These are phyloP conservation scores for Nestor notabilis DNA, from an alignment of 2,113 vertebrate species.

Conservation along the genomic window DNA sequence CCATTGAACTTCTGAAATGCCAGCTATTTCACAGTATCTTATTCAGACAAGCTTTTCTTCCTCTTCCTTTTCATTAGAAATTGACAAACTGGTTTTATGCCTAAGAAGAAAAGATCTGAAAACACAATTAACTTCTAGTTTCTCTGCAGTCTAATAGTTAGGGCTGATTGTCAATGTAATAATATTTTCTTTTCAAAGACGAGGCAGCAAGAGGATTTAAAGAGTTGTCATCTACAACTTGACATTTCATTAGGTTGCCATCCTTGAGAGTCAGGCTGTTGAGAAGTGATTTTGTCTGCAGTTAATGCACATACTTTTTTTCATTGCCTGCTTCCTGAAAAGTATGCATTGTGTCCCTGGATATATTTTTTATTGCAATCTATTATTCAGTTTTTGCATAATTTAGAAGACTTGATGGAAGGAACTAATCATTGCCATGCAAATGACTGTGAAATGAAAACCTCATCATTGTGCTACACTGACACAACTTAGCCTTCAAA, in stretches of 20 bases:
- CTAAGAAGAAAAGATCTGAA: neutral
- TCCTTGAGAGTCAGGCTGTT: neutral
- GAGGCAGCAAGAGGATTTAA: neutral
- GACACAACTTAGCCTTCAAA: slow-evolving; percentile 13
- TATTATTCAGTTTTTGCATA: neutral
- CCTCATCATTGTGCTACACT: neutral
- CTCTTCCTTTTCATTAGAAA: neutral
- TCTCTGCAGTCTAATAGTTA: neutral
- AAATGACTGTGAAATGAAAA: slow-evolving; percentile 30
- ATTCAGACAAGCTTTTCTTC: neutral
- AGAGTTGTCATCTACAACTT: neutral
- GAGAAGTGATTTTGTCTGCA: neutral
- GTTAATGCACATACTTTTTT: neutral
- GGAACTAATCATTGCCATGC: slow-evolving; percentile 1
- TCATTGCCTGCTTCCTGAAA: neutral
- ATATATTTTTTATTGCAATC: neutral
- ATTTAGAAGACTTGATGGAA: slow-evolving; percentile 19
- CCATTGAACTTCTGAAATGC: neutral
- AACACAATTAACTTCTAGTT: neutral
- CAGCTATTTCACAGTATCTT: neutral
- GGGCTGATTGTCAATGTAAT: neutral
- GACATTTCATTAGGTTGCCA: neutral
- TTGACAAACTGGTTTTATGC: neutral
- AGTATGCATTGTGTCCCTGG: neutral
- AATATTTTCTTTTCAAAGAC: neutral